Base-by-base conservation (phyloP, 2,113 vertebrate genomes). In the Gasterosteus nipponicus region DNA sequence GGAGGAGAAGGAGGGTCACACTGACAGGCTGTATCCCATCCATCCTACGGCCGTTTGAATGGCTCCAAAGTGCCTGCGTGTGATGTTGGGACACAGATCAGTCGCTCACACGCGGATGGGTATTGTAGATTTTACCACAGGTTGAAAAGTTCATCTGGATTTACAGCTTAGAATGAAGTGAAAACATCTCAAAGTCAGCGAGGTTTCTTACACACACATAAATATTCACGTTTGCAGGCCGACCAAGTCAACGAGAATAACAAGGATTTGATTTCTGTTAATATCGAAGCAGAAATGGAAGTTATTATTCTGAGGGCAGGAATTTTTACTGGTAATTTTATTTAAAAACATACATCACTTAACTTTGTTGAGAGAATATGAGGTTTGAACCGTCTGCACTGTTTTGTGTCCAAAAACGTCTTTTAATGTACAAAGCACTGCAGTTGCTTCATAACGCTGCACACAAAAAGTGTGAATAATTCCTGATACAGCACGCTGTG, bases 21-120 rank as follows among this genome's bases (percentile, higher is more conserved):
- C 67, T 74, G 76, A 73, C 29, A 8, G 15, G 51, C 67, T 76
- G 51, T 69, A 57, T 73, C 38, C 57, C 86, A 91, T 90, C 86
- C 77, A 88, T 90, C 88, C 89, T 61, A 49, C 35, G 11, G 33
- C 64, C 67, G 67, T 88, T 90, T 87, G 86, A 89, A 82, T 68
- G 81, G 72, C 74, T 86, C 29, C 22, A 38, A 74, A 78, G 73
- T 85, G 72, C 73, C 66, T 75, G 57, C 31, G 26, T 69, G 49
- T 79, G 80, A 84, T 75, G 66, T 18, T 44, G 71, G 61, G 69
- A 63, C 80, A 58, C 64, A 7, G 18, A 88, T 86, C 79, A 86
- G 53, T 87, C 86, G 68, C 59, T 63, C 57, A 75, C 60, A 71
- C 59, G 4, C 49, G 15, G 56, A 49, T 1, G 9, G 42, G 11